Conservation (phyloP, 2,113 vertebrate genomes). For the Festucalex cinctus region DNA sequence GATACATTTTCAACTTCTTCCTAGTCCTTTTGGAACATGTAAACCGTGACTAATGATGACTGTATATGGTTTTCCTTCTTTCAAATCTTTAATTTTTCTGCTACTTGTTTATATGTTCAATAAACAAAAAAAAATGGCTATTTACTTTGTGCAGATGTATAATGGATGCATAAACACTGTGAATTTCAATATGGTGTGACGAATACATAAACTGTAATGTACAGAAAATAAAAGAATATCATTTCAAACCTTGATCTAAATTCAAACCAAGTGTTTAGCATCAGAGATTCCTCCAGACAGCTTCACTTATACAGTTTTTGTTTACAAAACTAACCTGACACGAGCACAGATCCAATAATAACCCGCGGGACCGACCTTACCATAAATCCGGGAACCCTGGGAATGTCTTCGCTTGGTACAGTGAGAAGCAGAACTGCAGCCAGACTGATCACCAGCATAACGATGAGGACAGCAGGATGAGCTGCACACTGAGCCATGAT, state of each 20-base stretch:
- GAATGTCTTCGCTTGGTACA: slow-evolving; percentile 71
- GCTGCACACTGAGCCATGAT: slow-evolving; percentile 52
- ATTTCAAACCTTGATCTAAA: background rate
- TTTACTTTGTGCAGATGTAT: background rate
- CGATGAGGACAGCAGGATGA: slow-evolving; percentile 52
- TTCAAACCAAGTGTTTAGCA: background rate
- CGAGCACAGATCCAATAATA: slow-evolving; percentile 18
- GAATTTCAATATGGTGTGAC: background rate
- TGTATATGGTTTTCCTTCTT: too few species aligned
- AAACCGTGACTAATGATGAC: too few species aligned
- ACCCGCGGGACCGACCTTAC: slow-evolving; percentile 59
- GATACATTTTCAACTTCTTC: too few species aligned
- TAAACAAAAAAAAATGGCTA: background rate
- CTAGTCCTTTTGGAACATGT: too few species aligned
- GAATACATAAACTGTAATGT: background rate
- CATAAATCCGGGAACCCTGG: slow-evolving; percentile 76
- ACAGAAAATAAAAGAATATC: background rate
- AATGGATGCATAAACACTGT: background rate
- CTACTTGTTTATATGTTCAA: too few species aligned
- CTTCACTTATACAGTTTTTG: background rate
- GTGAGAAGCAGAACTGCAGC: slow-evolving; percentile 81
- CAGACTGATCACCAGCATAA: slow-evolving; percentile 73
- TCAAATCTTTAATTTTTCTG: too few species aligned
- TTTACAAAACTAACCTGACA: background rate
- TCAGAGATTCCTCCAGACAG: background rate